Evolutionary conservation across 2,797 vertebrate species (phyloP), one percentile per base, ranked within the genome.

Genomic region (Tiaroga cobitis): DNA sequence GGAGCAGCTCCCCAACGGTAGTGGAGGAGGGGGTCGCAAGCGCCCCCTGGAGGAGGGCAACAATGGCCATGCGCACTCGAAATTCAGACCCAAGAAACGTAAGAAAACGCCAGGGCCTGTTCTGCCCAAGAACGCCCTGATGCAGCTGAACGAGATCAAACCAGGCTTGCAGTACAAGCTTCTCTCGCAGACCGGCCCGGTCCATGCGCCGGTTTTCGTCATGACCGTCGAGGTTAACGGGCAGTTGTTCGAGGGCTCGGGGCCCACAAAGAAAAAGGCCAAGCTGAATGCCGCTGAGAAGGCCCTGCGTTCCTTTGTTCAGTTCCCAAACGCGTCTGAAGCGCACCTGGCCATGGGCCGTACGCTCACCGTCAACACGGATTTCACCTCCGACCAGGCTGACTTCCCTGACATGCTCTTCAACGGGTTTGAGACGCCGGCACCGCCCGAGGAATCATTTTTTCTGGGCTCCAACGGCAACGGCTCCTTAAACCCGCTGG

Each of bases 181-280:
- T 70, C 95, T 98, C 72, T 99, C 97, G 3, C 98, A 99, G 93
- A 98, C 97, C 0, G 98, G 98, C 24, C 98, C 98, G 0, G 98
- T 99, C 80, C 98, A 99, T 0, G 98, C 98, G 0, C 98, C 98
- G 0, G 96, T 98, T 43, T 99, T 99, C 46, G 96, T 99, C 89
- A 99, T 99, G 98, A 96, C 97, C 0, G 98, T 99, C 0, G 98
- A 99, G 86, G 98, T 99, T 85, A 99, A 99, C 0, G 97, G 98
- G 76, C 98, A 99, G 94, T 93, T 95, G 46, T 99, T 99, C 19
- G 98, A 99, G 92, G 98, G 98, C 21, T 97, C 97, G 0, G 98
- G 98, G 87, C 97, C 97, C 0, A 99, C 98, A 0, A 99, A 99
- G 92, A 99, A 99, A 93, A 99, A 99, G 84, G 98, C 98, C 13